Percentiles rank a stretch among this genome's conserved stretches.
phyloP scores from a whole-genome alignment of 2,888 invertebrate species.

The Galerucella calmariensis region DNA sequence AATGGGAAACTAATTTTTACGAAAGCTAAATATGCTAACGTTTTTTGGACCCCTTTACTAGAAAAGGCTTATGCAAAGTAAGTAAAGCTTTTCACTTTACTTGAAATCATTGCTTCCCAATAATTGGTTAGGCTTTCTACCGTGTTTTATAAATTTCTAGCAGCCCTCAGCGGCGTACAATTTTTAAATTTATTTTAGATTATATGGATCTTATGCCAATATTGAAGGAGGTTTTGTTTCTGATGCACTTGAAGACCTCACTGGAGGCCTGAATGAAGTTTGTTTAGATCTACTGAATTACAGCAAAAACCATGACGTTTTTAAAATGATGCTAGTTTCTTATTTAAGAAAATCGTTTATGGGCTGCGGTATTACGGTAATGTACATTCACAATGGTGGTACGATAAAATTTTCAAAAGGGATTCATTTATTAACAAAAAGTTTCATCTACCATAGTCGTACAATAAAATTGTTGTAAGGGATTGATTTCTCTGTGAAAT shows the following conservation, averaged over 20 bases:
- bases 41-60: slow-evolving; percentile 93
- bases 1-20: slow-evolving; percentile 85
- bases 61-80: slow-evolving; percentile 95
- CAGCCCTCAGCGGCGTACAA: no score
- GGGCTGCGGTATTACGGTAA: slow-evolving; percentile 92
- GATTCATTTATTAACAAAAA: no score
- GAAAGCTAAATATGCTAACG: slow-evolving; percentile 83
- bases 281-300: slow-evolving; percentile 26
- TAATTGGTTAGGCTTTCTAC: no score
- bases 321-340: slow-evolving; percentile 86
- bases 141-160: no score
- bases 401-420: no score
- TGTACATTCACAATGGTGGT: background rate
- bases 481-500: no score
- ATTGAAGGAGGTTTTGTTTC: slow-evolving; percentile 92
- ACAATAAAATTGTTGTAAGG: no score
- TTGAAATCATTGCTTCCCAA: no score
- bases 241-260: slow-evolving; percentile 99
- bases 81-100: slow-evolving; percentile 39
- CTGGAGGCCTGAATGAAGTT: slow-evolving; percentile 91
- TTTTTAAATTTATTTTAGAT: slow-evolving; percentile 34
- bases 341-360: slow-evolving; percentile 89
- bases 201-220: slow-evolving; percentile 48
- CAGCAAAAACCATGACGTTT: slow-evolving; percentile 70
- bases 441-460: no score